A percentile compares a stretch with the other conserved stretches of the same genome.
These are phyloP conservation scores for Ellobium chinense DNA, from an alignment of 2,888 invertebrate genomes.

Conservation along the genomic window DNA sequence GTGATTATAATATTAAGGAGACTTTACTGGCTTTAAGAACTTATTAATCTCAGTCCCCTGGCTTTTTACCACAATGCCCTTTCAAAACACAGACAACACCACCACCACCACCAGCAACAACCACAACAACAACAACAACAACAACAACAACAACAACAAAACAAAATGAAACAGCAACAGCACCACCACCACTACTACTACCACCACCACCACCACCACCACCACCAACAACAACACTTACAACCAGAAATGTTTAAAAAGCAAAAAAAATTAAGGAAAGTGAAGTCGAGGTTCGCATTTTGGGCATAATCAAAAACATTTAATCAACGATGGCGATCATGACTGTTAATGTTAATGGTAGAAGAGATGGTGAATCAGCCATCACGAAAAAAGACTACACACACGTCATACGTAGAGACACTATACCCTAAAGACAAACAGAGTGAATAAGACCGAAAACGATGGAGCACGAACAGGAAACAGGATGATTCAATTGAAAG, in stretches of 20 bases:
- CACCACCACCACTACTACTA: neutral
- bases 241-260: neutral
- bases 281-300: neutral
- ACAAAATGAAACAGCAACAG: neutral
- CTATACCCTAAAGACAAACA: neutral
- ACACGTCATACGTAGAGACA: neutral
- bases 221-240: neutral
- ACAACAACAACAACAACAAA: no score
- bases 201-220: neutral
- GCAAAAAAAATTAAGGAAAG: neutral
- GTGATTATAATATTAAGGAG: no score
- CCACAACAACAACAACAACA: neutral
- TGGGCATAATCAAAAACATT: slow-evolving; percentile 37
- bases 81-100: neutral
- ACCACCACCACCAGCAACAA: neutral
- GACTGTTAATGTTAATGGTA: neutral
- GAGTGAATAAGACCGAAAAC: neutral
- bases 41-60: no score
- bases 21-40: no score
- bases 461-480: neutral
- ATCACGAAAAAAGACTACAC: neutral
- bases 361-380: neutral
- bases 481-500: no score
- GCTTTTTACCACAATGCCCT: no score
- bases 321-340: slow-evolving; percentile 36